Percentiles rank a stretch among this genome's conserved stretches.
phyloP scores from a whole-genome alignment of 2,888 invertebrate species.

The Drosophila sordidapex region DNA sequence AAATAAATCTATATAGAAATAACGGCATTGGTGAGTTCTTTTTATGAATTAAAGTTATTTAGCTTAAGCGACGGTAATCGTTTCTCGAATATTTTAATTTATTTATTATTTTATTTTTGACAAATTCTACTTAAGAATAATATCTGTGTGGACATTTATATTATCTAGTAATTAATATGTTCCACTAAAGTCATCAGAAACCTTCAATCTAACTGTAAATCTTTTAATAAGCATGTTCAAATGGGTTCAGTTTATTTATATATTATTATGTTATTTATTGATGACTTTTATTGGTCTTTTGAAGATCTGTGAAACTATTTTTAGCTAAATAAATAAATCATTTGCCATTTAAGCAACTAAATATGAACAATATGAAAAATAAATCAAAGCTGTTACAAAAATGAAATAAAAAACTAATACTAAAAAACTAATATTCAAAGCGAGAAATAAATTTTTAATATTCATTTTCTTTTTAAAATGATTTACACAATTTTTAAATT shows the following conservation, averaged over 20 bases:
- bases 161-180: background rate
- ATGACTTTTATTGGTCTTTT: background rate
- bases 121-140: too few species aligned
- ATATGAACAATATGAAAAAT: background rate
- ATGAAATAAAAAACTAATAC: background rate
- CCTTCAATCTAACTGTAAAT: background rate
- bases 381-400: background rate
- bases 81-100: background rate
- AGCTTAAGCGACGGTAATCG: background rate
- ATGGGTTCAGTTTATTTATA: background rate
- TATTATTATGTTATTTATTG: background rate
- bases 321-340: background rate
- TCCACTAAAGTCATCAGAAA: background rate
- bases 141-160: background rate
- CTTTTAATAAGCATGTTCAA: background rate
- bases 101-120: background rate
- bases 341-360: background rate
- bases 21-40: conserved; percentile 21
- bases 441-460: background rate
- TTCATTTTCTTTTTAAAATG: background rate
- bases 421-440: background rate
- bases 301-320: too few species aligned
- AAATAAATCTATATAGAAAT: background rate
- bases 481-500: background rate
- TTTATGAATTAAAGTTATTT: too few species aligned